Evolutionary conservation across 92 coral and sea anemone genomes (phyloP).

Genomic region (Porites divaricata): DNA sequence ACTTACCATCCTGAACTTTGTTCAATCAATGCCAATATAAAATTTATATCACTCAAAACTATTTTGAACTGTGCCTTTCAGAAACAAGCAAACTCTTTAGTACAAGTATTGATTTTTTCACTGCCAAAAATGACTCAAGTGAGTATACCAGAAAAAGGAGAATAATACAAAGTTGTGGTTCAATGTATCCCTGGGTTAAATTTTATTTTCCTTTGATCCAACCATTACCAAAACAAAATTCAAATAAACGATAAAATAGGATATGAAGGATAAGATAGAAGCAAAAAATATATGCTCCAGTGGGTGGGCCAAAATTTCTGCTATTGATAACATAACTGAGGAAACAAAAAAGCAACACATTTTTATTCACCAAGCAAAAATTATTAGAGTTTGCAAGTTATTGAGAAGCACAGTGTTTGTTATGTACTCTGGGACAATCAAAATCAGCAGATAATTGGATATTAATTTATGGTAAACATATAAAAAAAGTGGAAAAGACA

Average conservation of each 20-base stretch:
- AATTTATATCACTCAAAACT: background rate
- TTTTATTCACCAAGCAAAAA: too few relatives aligned
- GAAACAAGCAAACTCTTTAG: background rate
- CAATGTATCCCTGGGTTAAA: too few relatives aligned
- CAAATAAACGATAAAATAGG: too few relatives aligned
- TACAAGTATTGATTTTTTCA: background rate
- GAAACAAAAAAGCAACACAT: background rate
- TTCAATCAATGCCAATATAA: background rate
- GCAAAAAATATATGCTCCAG: background rate
- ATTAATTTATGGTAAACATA: background rate
- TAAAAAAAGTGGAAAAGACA: constrained; percentile 19
- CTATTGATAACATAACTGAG: background rate
- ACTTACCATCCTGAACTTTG: constrained; percentile 27
- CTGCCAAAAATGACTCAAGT: background rate
- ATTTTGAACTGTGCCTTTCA: background rate
- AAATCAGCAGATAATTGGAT: background rate
- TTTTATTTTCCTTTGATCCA: too few relatives aligned
- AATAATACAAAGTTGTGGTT: too few relatives aligned
- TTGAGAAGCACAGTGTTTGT: too few relatives aligned
- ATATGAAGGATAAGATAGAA: too few relatives aligned
- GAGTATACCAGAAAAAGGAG: background rate
- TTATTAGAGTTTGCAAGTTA: background rate
- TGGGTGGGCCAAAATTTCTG: background rate
- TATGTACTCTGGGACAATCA: too few relatives aligned
- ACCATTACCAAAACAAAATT: too few relatives aligned